Evolutionary conservation across 2,888 invertebrate genomes (phyloP), one percentile per base, ranked within the genome.

Genomic region (Venusia cambrica): DNA sequence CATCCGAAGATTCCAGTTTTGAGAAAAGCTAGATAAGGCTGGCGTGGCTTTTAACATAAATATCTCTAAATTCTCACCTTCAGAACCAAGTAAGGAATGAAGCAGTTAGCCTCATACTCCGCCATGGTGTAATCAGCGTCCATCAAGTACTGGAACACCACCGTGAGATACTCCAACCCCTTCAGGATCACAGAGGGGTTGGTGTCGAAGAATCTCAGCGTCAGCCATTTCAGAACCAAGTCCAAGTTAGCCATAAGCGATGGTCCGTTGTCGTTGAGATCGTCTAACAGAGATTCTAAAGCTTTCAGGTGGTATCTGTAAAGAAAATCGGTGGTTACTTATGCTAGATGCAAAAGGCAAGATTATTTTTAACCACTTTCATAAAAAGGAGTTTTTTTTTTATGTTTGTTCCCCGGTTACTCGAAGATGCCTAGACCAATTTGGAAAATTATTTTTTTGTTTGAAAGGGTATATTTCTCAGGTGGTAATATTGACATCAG

Each of bases 121-220:
- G 93, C 89, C 89, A 99, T 91, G 18, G 93, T 93, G 70, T 98
- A 97, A 43, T 94, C 92, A 42, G 91, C 90, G 18, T 94, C 92
- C 24, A 93, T 93, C 13, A 98, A 88, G 66, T 92, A 89, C 45
- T 91, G 91, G 76, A 99, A 97, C 37, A 97, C 94, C 7, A 90
- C 77, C 44, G 93, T 92, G 5, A 98, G 85, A 76, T 97, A 98
- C 69, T 98, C 98, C 54, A 99, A 84, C n/a, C 95, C 97, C 85
- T 97, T 97, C 55, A 98, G 89, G 40, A 99, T 89, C 16, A 99
- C 98, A 6, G 97, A 97, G 4, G 99, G 98, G 87, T 99, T 99
- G 10, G 99, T 99, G 83, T 99, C 99, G 65, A 98, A 99, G 87
- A 99, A 99, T 40, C 99, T 89, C 24, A 99, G 83, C 0, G 98